Percentiles rank a stretch among this genome's conserved stretches.
Evolutionary conservation across 2,797 vertebrate species (phyloP).

Genomic region (Paguma larvata): DNA sequence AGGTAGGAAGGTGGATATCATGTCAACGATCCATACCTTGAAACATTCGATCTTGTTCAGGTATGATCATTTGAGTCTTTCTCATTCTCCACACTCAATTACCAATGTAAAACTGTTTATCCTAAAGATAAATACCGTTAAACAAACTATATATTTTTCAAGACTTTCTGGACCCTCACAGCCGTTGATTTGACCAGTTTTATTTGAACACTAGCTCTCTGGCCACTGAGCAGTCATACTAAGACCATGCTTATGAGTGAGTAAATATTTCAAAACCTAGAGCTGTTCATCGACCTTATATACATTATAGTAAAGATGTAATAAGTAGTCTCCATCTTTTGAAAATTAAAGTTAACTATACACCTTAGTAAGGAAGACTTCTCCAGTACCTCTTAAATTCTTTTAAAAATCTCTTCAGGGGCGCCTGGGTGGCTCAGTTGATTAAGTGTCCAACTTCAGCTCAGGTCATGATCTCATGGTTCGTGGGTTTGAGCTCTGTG

Average conservation of each 20-base stretch:
- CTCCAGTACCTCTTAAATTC: background rate
- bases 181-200: slow-evolving; percentile 1
- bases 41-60: background rate
- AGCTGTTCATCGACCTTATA: background rate
- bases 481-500: too few relatives aligned
- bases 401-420: background rate
- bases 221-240: background rate
- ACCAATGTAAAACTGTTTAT: background rate
- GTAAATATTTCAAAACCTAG: background rate
- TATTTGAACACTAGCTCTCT: background rate
- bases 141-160: background rate
- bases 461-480: too few relatives aligned
- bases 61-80: background rate
- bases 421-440: too few relatives aligned
- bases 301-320: background rate
- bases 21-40: background rate
- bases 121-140: background rate
- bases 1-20: background rate
- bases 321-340: background rate
- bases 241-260: background rate
- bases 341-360: background rate
- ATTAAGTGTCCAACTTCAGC: too few relatives aligned
- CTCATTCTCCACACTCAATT: background rate
- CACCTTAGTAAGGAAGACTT: background rate
- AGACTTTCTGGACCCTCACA: background rate